phyloP scores from a whole-genome alignment of 2,888 invertebrate species.

The Choreutis nemorana region DNA sequence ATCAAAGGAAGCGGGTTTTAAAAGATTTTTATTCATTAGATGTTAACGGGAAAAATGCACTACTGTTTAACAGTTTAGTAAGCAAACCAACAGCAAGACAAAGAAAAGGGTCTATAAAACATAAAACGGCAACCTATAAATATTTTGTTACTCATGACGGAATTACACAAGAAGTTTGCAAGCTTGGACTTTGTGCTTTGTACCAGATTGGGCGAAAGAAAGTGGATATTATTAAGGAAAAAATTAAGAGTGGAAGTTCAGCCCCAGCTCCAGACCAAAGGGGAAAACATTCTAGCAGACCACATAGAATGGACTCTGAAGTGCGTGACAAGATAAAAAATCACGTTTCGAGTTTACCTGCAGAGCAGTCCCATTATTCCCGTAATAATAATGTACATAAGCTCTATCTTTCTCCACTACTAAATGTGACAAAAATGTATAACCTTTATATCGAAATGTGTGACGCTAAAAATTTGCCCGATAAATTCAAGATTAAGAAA shows the following conservation, averaged over 20 bases:
- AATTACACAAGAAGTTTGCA: slow-evolving; percentile 7
- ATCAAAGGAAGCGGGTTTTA: slow-evolving; percentile 8
- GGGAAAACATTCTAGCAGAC: slow-evolving; percentile 3
- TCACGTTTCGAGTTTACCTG: slow-evolving; percentile 9
- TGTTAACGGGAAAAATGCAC: slow-evolving; percentile 8
- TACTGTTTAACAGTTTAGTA: slow-evolving; percentile 7
- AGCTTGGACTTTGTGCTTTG: slow-evolving; percentile 9
- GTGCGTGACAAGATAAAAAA: slow-evolving; percentile 3
- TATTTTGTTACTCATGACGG: slow-evolving; percentile 8
- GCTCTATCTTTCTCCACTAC: slow-evolving; percentile 14
- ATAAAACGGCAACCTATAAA: slow-evolving; percentile 9
- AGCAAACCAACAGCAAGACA: slow-evolving; percentile 6
- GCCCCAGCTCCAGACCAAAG: too few species aligned
- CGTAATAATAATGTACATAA: slow-evolving; percentile 15
- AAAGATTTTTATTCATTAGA: slow-evolving; percentile 8
- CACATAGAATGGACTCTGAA: slow-evolving; percentile 6
- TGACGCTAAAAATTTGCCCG: slow-evolving; percentile 10
- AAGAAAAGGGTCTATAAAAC: too few species aligned
- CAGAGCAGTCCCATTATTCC: slow-evolving; percentile 15
- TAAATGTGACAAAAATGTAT: slow-evolving; percentile 16
- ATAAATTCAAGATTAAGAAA: slow-evolving; percentile 14
- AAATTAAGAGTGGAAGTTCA: too few species aligned
- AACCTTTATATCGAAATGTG: slow-evolving; percentile 12
- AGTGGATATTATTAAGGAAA: slow-evolving; percentile 2
- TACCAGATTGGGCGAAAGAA: slow-evolving; percentile 3